Base-by-base conservation (phyloP, 2,797 vertebrate species). In the Lepilemur ruficaudatus region DNA sequence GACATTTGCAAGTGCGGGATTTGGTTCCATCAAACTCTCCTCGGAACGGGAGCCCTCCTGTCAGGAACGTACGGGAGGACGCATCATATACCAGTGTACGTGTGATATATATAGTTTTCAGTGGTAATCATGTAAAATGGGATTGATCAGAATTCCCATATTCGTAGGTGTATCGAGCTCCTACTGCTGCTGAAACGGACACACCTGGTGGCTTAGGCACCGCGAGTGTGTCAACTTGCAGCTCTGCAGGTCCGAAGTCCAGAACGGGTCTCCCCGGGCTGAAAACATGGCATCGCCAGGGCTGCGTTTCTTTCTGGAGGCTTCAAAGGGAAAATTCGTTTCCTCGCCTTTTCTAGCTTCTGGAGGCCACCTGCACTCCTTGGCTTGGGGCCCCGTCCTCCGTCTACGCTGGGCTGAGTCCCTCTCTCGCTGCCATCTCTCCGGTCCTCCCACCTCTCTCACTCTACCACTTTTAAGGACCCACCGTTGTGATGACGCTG, bases 331-430 rank as follows among this genome's bases (percentile, higher is more conserved):
- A 65, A 5, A 15, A 46, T 43, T 23, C 20, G 10, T 57, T 2
- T 72, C 28, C 55, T 57, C 3, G 17, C 59, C 17, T n/a, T 57
- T 43, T 75, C 30, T 4, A 1, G 91, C 20, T 43, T 50, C 70
- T 28, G 30, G 38, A 55, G 43, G 32, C 55, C 41, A 28, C n/a
- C 14, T 20, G 25, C 17, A 2, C 28, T 48, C 4, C 63, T 48
- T 41, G 63, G 55, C 61, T 41, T 14, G 20, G 5, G 61, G 52
- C 55, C 89, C 32, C 78, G 3, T 30, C 78, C 70, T 48, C 32
- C 17, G 2, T 18, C 13, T 1, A 1, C 0, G 0, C 22, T 14
- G 15, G 6, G 30, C 41, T 1, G 18, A 22, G 48, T 59, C 57
- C 76, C 67, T 67, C 14, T 81, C 50, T 0, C 0, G 2, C n/a